Percentiles rank a stretch among this genome's conserved stretches.
Evolutionary conservation across 2,797 vertebrate genomes (phyloP).

Genomic region (Myioborus melanocephalus): DNA sequence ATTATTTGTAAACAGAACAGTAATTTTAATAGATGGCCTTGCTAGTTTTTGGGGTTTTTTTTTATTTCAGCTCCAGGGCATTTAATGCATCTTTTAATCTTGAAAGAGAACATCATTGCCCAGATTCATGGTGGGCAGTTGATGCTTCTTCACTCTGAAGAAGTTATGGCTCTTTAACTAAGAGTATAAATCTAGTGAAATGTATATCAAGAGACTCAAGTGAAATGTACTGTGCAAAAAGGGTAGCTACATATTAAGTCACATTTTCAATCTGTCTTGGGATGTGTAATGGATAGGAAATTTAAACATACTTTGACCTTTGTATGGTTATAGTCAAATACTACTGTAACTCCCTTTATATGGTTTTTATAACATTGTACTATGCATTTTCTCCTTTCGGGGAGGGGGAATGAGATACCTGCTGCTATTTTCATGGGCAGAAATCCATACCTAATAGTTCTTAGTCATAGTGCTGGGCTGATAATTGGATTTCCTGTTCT

Average conservation of each 20-base stretch:
- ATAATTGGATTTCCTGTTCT: background rate
- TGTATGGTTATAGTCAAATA: background rate
- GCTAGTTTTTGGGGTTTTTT: background rate
- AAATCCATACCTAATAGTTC: background rate
- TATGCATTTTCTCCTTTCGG: background rate
- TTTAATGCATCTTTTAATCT: background rate
- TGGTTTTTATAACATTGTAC: background rate
- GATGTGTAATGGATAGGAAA: background rate
- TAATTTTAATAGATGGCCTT: background rate
- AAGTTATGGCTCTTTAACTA: background rate
- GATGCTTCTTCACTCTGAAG: background rate
- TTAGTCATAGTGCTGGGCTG: background rate
- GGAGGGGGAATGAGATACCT: rapidly evolving
- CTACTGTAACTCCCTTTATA: background rate
- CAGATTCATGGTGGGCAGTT: background rate
- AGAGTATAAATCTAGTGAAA: background rate
- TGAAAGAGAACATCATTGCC: background rate
- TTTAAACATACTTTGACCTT: background rate
- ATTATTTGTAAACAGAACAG: background rate
- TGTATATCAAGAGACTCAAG: background rate
- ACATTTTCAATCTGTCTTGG: background rate
- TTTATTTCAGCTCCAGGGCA: background rate
- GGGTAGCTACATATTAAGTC: background rate
- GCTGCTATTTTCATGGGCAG: background rate
- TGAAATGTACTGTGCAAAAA: slow-evolving; percentile 2